Percentiles rank a stretch among this genome's conserved stretches.
phyloP scores from a whole-genome alignment of 2,113 vertebrate genomes.

The Chamaea fasciata region DNA sequence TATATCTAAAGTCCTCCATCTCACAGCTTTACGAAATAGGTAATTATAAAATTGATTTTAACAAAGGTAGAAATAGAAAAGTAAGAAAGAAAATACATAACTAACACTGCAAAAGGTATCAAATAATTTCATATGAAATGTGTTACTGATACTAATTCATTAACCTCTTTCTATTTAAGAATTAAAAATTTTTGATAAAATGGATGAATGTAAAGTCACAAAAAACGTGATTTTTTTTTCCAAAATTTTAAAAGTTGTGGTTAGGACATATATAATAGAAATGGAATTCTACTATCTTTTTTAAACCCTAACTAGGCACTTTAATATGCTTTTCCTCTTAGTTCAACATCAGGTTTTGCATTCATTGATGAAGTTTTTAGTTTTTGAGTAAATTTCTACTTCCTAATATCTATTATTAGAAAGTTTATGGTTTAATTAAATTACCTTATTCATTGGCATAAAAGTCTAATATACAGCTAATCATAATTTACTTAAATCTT shows the following conservation, averaged over 20 bases:
- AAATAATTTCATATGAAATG: not conserved
- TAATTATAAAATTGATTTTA: not conserved
- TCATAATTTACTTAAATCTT: not conserved
- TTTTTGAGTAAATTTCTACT: not conserved
- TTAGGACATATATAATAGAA: not conserved
- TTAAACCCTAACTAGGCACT: not conserved
- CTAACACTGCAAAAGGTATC: not conserved
- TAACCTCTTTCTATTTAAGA: not conserved
- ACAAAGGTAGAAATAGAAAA: not conserved
- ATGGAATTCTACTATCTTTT: not conserved
- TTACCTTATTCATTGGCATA: not conserved
- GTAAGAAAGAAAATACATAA: not conserved
- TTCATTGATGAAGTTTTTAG: not conserved
- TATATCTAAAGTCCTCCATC: not conserved
- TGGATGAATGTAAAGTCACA: not conserved
- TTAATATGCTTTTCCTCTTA: not conserved
- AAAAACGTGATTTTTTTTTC: not conserved
- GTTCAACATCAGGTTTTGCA: not conserved
- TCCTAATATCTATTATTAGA: not conserved
- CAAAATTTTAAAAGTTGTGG: not conserved
- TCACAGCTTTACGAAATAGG: not conserved
- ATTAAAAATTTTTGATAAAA: not conserved
- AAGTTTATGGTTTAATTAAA: conserved; percentile 4
- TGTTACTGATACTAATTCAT: not conserved
- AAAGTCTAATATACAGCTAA: not conserved